phyloP scores from a whole-genome alignment of 2,888 invertebrate genomes.

The Flabesymbios commensalis region DNA sequence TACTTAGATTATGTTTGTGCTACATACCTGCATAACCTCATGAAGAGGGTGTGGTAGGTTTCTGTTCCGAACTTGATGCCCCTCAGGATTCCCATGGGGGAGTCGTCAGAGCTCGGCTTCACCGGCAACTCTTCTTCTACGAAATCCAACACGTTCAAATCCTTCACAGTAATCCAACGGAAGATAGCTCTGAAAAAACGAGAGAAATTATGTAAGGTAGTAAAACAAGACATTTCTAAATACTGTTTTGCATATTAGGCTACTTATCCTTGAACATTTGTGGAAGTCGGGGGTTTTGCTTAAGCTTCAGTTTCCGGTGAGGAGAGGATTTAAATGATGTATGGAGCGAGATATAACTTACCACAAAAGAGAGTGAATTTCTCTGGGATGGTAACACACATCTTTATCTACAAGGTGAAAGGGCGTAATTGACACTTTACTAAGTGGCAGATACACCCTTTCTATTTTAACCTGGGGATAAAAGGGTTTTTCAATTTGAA shows the following conservation, averaged over 20 bases:
- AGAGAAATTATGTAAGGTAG: not conserved
- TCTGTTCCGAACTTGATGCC: slow-evolving; percentile 63
- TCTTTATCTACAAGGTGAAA: too few relatives aligned
- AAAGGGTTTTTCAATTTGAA: too few relatives aligned
- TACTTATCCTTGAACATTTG: not conserved
- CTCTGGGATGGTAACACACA: too few relatives aligned
- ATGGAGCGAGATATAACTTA: too few relatives aligned
- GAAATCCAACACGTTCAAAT: slow-evolving; percentile 61
- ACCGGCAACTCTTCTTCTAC: slow-evolving; percentile 65
- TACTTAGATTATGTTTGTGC: not conserved
- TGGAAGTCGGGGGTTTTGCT: not conserved
- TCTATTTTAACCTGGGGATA: too few relatives aligned
- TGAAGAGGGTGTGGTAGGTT: slow-evolving; percentile 62
- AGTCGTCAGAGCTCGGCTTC: too few relatives aligned
- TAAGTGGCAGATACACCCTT: too few relatives aligned
- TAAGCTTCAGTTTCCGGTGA: not conserved
- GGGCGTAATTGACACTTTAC: too few relatives aligned
- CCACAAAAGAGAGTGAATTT: too few relatives aligned
- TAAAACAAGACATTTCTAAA: not conserved
- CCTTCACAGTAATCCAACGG: slow-evolving; percentile 62
- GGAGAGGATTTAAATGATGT: too few relatives aligned
- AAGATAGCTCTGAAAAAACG: slow-evolving; percentile 54
- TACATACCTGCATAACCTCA: slow-evolving; percentile 61
- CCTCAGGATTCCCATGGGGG: slow-evolving; percentile 58
- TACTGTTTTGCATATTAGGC: too few relatives aligned